These are phyloP conservation scores for Bucco capensis DNA, from an alignment of 2,113 vertebrate genomes.

Conservation along the genomic window DNA sequence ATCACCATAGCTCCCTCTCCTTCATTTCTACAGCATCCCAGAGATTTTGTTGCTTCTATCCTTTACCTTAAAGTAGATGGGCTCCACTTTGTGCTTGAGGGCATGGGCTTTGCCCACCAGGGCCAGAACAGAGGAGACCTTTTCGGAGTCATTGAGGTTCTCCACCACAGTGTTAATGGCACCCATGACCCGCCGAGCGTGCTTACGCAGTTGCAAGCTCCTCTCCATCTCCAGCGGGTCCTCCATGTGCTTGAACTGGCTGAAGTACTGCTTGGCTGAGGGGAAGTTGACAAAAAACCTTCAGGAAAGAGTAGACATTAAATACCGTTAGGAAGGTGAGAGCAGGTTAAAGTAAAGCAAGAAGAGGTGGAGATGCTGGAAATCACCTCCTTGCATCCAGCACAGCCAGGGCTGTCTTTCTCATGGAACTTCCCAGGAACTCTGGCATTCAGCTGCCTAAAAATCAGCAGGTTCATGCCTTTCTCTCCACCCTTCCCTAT, in stretches of 20 bases:
- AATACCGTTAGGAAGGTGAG: slow-evolving; percentile 24
- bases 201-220: slow-evolving; percentile 84
- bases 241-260: slow-evolving; percentile 88
- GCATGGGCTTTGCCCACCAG: slow-evolving; percentile 93
- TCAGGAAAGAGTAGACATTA: not conserved
- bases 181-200: slow-evolving; percentile 84
- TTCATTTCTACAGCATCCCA: not conserved
- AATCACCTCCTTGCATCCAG: not conserved
- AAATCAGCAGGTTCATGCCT: not conserved
- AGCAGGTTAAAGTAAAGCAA: not conserved
- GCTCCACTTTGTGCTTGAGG: slow-evolving; percentile 96
- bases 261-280: slow-evolving; percentile 95
- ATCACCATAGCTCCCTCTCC: not conserved
- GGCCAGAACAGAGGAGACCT: slow-evolving; percentile 87
- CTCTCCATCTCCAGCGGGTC: slow-evolving; percentile 79
- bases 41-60: not conserved
- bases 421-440: not conserved
- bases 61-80: slow-evolving; percentile 92
- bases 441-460: not conserved
- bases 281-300: slow-evolving; percentile 98
- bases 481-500: not conserved
- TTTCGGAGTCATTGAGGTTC: slow-evolving; percentile 89
- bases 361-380: not conserved
- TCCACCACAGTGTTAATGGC: slow-evolving; percentile 87
- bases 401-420: not conserved